Evolutionary conservation across 2,888 invertebrate species (phyloP).

Genomic region (Drosophila anomalata): DNA sequence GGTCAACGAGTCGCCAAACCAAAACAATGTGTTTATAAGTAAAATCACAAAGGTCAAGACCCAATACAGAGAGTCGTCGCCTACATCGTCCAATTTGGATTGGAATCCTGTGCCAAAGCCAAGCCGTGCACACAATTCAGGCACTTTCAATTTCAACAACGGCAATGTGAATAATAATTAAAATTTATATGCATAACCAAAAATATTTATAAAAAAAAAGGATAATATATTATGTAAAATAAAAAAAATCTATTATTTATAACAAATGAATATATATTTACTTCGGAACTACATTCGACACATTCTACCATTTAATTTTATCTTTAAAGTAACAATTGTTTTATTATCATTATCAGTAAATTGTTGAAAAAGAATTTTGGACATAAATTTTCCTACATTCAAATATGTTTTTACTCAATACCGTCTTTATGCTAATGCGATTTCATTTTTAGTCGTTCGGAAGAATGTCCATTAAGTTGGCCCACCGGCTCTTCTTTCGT

Average conservation of each 20-base stretch:
- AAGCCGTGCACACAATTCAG: constrained; percentile 78
- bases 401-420: constrained; percentile 18
- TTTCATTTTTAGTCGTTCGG: constrained; percentile 39
- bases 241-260: constrained; percentile 30
- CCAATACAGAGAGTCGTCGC: constrained; percentile 81
- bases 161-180: constrained; percentile 16
- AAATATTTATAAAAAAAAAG: constrained; percentile 15
- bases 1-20: constrained; percentile 29
- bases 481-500: constrained; percentile 23
- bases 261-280: constrained; percentile 19
- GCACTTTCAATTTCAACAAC: constrained; percentile 17
- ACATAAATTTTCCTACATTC: constrained; percentile 34
- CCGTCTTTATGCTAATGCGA: constrained; percentile 14
- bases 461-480: constrained; percentile 32
- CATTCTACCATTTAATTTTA: constrained; percentile 27
- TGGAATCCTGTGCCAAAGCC: constrained; percentile 84
- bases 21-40: constrained; percentile 78
- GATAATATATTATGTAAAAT: constrained; percentile 2
- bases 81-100: constrained; percentile 82
- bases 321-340: constrained; percentile 38
- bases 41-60: constrained; percentile 77
- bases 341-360: constrained; percentile 19
- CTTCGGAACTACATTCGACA: constrained; percentile 1
- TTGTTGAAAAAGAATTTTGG: constrained; percentile 31
- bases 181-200: constrained; percentile 3